These are phyloP conservation scores for Helicolenus hilgendorfi DNA, from an alignment of 2,797 vertebrate species.

Conservation along the genomic window DNA sequence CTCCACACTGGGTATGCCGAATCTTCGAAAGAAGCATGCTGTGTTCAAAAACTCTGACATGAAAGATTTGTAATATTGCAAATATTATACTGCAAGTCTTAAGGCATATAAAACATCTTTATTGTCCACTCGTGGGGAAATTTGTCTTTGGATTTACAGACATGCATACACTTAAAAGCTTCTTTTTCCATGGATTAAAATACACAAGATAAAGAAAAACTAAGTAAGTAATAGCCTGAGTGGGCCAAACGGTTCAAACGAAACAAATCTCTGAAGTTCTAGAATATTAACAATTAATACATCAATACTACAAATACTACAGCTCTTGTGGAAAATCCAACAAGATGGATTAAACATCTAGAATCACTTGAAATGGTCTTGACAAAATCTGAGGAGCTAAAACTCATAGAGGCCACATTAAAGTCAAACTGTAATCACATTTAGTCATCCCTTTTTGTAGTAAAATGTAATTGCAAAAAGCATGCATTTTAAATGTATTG, in stretches of 20 bases:
- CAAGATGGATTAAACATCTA: not conserved
- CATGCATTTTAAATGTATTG: not conserved
- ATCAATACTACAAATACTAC: not conserved
- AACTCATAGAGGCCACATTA: not conserved
- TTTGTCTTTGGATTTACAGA: not conserved
- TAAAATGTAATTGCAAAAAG: not conserved
- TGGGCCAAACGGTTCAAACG: no score
- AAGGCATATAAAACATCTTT: not conserved
- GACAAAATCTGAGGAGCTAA: not conserved
- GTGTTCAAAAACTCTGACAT: not conserved
- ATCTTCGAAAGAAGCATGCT: not conserved
- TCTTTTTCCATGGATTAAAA: no score
- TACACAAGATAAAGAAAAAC: no score
- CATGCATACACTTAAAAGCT: no score
- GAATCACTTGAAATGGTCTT: not conserved
- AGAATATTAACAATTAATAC: no score
- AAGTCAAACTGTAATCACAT: not conserved
- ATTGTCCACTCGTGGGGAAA: not conserved
- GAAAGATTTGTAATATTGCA: not conserved
- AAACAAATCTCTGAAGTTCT: no score
- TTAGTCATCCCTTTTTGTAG: not conserved
- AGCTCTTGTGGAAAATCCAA: not conserved
- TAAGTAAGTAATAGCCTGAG: no score
- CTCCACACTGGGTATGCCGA: not conserved
- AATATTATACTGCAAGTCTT: not conserved